phyloP scores from a whole-genome alignment of 2,113 vertebrate genomes.

The Heterochromis multidens region DNA sequence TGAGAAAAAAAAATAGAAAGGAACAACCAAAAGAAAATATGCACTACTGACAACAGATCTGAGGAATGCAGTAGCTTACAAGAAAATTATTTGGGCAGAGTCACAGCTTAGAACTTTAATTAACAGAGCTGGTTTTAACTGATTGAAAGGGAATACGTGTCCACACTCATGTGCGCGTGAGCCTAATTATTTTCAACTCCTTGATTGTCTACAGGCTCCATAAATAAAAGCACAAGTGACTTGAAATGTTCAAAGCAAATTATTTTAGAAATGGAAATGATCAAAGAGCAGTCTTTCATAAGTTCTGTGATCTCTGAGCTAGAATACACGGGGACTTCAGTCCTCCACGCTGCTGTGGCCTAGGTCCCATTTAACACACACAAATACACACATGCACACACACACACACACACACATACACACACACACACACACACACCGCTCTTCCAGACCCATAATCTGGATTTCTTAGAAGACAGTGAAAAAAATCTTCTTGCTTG shows the following conservation, averaged over 20 bases:
- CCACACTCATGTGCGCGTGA: slow-evolving; percentile 41
- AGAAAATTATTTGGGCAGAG: slow-evolving; percentile 73
- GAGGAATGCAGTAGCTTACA: slow-evolving; percentile 68
- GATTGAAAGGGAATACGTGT: slow-evolving; percentile 73
- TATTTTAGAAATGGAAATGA: slow-evolving; percentile 56
- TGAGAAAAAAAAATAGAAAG: slow-evolving; percentile 32
- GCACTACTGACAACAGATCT: slow-evolving; percentile 75
- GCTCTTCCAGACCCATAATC: slow-evolving; percentile 25
- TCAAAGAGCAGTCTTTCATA: slow-evolving; percentile 60
- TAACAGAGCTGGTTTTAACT: slow-evolving; percentile 71
- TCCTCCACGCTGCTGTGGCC: slow-evolving; percentile 13
- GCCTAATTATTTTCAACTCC: slow-evolving; percentile 74
- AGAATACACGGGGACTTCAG: slow-evolving; percentile 50
- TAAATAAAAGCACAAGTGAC: slow-evolving; percentile 73
- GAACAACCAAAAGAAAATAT: slow-evolving; percentile 65
- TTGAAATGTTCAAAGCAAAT: slow-evolving; percentile 71
- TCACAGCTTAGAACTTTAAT: slow-evolving; percentile 75
- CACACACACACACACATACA: not conserved
- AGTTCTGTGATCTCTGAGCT: slow-evolving; percentile 55
- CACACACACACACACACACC: not conserved
- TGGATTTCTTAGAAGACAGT: slow-evolving; percentile 32
- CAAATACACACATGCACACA: not conserved
- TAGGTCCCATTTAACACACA: slow-evolving; percentile 25
- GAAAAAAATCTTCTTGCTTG: slow-evolving; percentile 19
- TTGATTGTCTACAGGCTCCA: slow-evolving; percentile 74